A percentile compares a stretch with the other conserved stretches of the same genome.
These are phyloP conservation scores for Daptonema setosum DNA, from an alignment of 2,888 invertebrate genomes.

Conservation along the genomic window DNA sequence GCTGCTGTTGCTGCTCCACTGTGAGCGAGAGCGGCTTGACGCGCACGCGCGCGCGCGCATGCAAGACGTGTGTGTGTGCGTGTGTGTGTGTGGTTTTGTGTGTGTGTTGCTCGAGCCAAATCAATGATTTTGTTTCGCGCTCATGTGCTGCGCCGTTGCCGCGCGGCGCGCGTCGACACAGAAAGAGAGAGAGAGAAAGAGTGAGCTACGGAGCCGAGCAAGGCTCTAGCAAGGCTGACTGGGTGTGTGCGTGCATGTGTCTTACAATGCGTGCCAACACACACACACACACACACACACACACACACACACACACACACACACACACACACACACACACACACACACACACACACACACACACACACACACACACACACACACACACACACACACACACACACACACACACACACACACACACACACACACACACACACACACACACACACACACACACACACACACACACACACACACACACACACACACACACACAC, in stretches of 20 bases:
- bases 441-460: background rate
- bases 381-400: background rate
- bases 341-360: background rate
- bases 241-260: too few relatives aligned
- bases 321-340: background rate
- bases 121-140: too few relatives aligned
- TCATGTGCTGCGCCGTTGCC: background rate
- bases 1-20: too few relatives aligned
- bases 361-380: background rate
- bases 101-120: too few relatives aligned
- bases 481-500: background rate
- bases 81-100: too few relatives aligned
- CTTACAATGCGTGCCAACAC: background rate
- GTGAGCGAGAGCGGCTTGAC: too few relatives aligned
- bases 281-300: background rate
- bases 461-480: background rate
- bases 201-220: too few relatives aligned
- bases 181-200: too few relatives aligned
- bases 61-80: too few relatives aligned
- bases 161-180: too few relatives aligned
- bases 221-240: too few relatives aligned
- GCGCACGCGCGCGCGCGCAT: too few relatives aligned
- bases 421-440: background rate
- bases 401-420: background rate
- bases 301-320: background rate